A percentile compares a stretch with the other conserved stretches of the same genome.
These are phyloP conservation scores for Haemorhous mexicanus DNA, from an alignment of 2,113 vertebrate genomes.

Conservation along the genomic window DNA sequence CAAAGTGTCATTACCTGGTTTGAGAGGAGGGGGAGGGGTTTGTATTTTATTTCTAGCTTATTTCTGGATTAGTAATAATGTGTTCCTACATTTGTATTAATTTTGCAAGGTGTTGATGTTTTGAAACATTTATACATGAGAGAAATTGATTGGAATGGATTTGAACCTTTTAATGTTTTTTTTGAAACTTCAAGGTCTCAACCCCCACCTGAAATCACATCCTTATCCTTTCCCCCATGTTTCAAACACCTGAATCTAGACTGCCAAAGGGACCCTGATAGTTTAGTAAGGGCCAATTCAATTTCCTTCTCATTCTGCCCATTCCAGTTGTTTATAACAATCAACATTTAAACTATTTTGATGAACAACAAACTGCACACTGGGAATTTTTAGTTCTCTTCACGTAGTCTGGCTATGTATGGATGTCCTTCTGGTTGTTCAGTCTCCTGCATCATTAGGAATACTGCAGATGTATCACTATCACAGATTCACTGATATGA, in stretches of 20 bases:
- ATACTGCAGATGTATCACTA: not conserved
- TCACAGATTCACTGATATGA: not conserved
- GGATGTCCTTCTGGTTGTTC: not conserved
- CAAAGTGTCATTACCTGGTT: not conserved
- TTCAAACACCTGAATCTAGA: not conserved
- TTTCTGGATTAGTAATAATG: not conserved
- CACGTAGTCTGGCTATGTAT: not conserved
- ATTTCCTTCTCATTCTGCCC: not conserved
- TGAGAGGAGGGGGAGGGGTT: accelerated
- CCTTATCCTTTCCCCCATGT: not conserved
- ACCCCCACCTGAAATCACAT: not conserved
- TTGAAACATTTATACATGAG: not conserved
- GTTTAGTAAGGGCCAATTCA: not conserved
- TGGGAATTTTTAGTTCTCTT: not conserved
- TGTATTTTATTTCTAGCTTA: not conserved
- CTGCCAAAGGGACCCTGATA: not conserved
- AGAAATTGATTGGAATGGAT: not conserved
- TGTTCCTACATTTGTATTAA: not conserved
- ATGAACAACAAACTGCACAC: not conserved
- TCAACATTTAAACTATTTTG: not conserved
- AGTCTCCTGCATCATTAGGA: not conserved
- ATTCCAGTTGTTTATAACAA: not conserved
- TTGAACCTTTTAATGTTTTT: not conserved
- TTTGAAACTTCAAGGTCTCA: not conserved
- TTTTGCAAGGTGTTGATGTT: not conserved